These are phyloP conservation scores for Trinectes maculatus DNA, from an alignment of 2,113 vertebrate species.

Conservation along the genomic window DNA sequence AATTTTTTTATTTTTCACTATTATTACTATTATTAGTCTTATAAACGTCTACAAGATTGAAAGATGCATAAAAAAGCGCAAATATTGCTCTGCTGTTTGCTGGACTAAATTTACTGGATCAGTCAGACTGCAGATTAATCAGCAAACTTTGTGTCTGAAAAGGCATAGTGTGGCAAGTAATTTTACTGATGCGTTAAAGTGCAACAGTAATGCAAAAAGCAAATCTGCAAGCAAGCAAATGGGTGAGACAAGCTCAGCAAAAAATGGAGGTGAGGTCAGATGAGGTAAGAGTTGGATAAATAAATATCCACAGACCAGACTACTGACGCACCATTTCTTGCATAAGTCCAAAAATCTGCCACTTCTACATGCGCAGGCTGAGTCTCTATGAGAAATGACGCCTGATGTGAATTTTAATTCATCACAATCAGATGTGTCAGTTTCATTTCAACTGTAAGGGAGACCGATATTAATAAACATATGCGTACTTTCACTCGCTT, in stretches of 20 bases:
- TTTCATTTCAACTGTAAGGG: slow-evolving; percentile 20
- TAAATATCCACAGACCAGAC: slow-evolving; percentile 71
- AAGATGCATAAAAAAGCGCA: slow-evolving; percentile 22
- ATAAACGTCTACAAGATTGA: slow-evolving; percentile 29
- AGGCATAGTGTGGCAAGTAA: slow-evolving; percentile 1
- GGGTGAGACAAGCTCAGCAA: slow-evolving; percentile 59
- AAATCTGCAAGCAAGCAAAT: slow-evolving; percentile 23
- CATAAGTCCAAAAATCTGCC: slow-evolving; percentile 57
- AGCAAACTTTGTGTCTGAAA: slow-evolving; percentile 17
- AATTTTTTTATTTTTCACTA: slow-evolving; percentile 16
- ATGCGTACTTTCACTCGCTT: neutral
- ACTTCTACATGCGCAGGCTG: slow-evolving; percentile 45
- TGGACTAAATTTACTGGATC: slow-evolving; percentile 22
- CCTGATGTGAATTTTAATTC: slow-evolving; percentile 33
- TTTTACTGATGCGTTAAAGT: slow-evolving; percentile 41
- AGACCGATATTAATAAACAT: neutral
- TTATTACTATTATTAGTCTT: slow-evolving; percentile 39
- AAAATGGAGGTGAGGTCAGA: slow-evolving; percentile 71
- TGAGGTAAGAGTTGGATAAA: slow-evolving; percentile 72
- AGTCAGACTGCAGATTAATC: slow-evolving; percentile 36
- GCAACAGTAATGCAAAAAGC: slow-evolving; percentile 15
- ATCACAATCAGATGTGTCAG: slow-evolving; percentile 38
- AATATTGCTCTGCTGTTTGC: slow-evolving; percentile 18
- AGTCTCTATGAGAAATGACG: slow-evolving; percentile 36
- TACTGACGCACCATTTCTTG: slow-evolving; percentile 68